These are phyloP conservation scores for Leptopterna dolabrata DNA, from an alignment of 2,888 invertebrate genomes.

Conservation along the genomic window DNA sequence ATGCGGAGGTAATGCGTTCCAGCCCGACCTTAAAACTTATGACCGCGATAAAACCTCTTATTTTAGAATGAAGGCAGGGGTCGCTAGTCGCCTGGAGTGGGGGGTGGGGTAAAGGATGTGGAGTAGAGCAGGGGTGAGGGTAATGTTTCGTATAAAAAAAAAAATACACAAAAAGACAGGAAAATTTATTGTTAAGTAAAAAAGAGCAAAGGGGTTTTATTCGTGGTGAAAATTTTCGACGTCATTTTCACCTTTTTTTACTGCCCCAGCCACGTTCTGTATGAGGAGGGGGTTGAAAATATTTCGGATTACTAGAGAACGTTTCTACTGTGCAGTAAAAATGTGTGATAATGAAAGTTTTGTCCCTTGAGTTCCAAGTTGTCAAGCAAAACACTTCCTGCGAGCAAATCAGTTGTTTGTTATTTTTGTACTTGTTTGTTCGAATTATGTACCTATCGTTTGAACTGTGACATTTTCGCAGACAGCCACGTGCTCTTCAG, in stretches of 20 bases:
- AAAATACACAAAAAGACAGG: constrained; percentile 26
- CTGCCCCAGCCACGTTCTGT: not conserved
- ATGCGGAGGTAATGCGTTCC: constrained; percentile 33
- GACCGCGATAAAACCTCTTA: constrained; percentile 39
- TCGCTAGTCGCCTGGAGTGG: not conserved
- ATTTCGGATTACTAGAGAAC: not conserved
- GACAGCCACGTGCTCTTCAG: too few species aligned
- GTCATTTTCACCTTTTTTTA: constrained; percentile 24
- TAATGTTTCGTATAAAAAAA: constrained; percentile 18
- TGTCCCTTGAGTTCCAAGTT: not conserved
- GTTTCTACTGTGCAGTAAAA: constrained; percentile 29
- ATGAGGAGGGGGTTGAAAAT: constrained; percentile 24
- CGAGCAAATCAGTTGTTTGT: too few species aligned
- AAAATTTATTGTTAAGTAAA: constrained; percentile 58
- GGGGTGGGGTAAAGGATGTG: not conserved
- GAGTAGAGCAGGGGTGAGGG: too few species aligned
- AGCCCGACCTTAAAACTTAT: constrained; percentile 26
- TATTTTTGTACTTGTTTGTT: too few species aligned
- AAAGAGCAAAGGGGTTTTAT: constrained; percentile 58
- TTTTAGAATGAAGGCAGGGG: constrained; percentile 39
- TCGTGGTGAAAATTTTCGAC: constrained; percentile 58
- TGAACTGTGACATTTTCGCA: too few species aligned
- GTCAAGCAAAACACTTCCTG: too few species aligned
- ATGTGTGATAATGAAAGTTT: constrained; percentile 43
- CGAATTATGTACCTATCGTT: too few species aligned